These are phyloP conservation scores for Lasioglossum figueresi DNA, from an alignment of 2,888 invertebrate species.

Conservation along the genomic window DNA sequence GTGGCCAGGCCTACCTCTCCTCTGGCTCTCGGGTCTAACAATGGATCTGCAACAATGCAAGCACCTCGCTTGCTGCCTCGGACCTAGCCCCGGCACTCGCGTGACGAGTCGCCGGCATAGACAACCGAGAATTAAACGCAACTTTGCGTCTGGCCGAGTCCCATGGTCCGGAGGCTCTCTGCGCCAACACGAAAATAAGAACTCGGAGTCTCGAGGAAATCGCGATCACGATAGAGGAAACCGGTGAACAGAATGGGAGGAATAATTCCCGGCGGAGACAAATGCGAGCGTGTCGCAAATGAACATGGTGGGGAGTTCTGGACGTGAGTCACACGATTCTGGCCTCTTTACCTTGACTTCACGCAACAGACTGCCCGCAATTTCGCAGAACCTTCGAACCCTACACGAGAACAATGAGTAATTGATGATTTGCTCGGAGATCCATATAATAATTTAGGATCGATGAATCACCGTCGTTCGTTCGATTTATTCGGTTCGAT, in stretches of 20 bases:
- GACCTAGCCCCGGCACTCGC: background rate
- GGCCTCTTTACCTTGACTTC: conserved; percentile 79
- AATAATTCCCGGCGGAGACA: conserved; percentile 13
- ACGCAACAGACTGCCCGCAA: background rate
- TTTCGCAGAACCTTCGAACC: background rate
- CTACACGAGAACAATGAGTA: background rate
- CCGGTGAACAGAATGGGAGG: background rate
- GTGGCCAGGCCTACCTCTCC: conserved; percentile 79
- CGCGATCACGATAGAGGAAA: background rate
- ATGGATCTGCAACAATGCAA: conserved; percentile 78
- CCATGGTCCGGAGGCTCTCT: background rate
- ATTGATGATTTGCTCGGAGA: background rate
- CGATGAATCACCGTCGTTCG: background rate
- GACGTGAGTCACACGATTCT: conserved; percentile 70
- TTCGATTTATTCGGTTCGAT: background rate
- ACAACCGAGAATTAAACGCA: conserved; percentile 59
- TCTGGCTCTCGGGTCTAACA: conserved; percentile 71
- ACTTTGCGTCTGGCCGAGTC: conserved; percentile 19
- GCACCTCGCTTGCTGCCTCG: conserved; percentile 59
- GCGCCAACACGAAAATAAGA: background rate
- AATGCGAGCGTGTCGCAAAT: background rate
- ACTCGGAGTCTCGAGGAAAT: background rate
- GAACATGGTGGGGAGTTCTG: background rate
- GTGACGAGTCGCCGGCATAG: conserved; percentile 29
- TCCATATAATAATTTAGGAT: background rate